Percentiles rank a stretch among this genome's conserved stretches.
phyloP scores from a whole-genome alignment of 2,113 vertebrate genomes.

The Muntiacus muntjak region DNA sequence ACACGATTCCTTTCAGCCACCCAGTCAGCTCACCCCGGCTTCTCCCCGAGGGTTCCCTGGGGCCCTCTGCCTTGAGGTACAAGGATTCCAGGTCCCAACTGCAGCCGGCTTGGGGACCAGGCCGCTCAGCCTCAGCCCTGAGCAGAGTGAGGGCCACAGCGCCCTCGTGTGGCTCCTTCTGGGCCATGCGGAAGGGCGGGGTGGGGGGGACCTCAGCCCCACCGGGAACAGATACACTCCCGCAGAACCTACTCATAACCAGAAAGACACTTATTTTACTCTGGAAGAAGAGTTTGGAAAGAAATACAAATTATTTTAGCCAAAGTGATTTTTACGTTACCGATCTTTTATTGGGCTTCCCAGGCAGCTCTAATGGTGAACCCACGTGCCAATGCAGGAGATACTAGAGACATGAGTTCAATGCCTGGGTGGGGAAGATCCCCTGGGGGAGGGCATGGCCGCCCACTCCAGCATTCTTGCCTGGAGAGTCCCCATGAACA shows the following conservation, averaged over 20 bases:
- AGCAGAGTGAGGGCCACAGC: neutral
- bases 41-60: accelerated
- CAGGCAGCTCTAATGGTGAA: neutral
- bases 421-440: neutral
- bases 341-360: neutral
- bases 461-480: accelerated
- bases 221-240: neutral
- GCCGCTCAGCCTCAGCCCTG: accelerated
- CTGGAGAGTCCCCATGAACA: neutral
- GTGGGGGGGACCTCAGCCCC: accelerated
- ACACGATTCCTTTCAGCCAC: neutral
- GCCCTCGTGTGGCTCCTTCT: neutral
- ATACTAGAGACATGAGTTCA: neutral
- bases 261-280: neutral
- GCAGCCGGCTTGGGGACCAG: neutral
- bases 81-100: too few relatives aligned
- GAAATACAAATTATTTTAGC: neutral
- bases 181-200: accelerated
- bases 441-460: neutral
- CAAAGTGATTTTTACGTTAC: neutral
- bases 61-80: neutral
- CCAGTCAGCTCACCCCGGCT: neutral
- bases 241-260: neutral
- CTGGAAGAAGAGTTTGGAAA: neutral
- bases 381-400: neutral